These are phyloP conservation scores for Hyppa rectilinea DNA, from an alignment of 2,888 invertebrate species.

Conservation along the genomic window DNA sequence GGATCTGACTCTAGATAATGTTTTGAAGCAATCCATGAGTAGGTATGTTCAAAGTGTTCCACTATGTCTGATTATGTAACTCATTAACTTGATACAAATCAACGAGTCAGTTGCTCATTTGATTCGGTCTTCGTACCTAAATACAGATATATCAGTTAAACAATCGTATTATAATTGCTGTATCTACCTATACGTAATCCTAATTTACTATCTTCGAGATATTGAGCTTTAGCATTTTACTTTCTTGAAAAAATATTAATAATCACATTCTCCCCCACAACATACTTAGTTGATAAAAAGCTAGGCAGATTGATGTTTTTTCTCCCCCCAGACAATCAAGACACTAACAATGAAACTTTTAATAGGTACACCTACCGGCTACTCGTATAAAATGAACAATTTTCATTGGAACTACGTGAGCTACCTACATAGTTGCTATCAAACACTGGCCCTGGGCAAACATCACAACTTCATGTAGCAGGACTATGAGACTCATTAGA, in stretches of 20 bases:
- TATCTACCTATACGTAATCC: neutral
- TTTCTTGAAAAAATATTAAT: slow-evolving; percentile 32
- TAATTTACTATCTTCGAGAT: neutral
- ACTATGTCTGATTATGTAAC: neutral
- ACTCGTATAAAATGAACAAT: slow-evolving; percentile 50
- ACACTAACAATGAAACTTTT: slow-evolving; percentile 42
- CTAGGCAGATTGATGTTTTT: no score
- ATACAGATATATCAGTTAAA: neutral
- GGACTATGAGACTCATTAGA: slow-evolving; percentile 82
- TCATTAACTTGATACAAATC: slow-evolving; percentile 1
- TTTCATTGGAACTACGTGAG: slow-evolving; percentile 50
- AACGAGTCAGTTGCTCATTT: neutral
- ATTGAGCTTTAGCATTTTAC: slow-evolving; percentile 17
- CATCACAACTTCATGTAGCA: slow-evolving; percentile 76
- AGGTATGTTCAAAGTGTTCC: neutral
- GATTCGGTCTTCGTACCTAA: neutral
- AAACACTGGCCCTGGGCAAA: slow-evolving; percentile 79
- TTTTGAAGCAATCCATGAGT: neutral
- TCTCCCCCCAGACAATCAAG: slow-evolving; percentile 23
- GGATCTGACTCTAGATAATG: slow-evolving; percentile 27
- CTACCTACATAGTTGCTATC: slow-evolving; percentile 54
- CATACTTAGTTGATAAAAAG: no score
- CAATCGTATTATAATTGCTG: neutral
- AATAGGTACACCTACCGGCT: slow-evolving; percentile 27
- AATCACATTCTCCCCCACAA: no score